Percentiles rank a stretch among this genome's conserved stretches.
These are phyloP conservation scores for Orcinus orca DNA, from an alignment of 2,113 vertebrate genomes.

Conservation along the genomic window DNA sequence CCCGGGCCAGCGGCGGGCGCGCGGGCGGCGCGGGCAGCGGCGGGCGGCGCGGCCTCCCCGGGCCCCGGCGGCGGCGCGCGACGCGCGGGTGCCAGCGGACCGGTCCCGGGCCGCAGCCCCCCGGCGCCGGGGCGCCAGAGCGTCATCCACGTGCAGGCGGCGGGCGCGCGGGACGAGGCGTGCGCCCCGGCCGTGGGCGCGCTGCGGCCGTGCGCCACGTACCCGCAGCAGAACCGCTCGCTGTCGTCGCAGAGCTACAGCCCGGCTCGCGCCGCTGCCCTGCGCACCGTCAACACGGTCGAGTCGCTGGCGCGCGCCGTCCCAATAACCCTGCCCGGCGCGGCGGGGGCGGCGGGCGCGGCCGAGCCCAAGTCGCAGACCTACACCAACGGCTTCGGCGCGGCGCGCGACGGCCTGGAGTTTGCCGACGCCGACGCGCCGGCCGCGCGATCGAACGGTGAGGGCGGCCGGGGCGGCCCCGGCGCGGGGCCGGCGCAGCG, in stretches of 20 bases:
- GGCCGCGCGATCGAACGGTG: constrained; percentile 89
- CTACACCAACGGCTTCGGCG: constrained; percentile 93
- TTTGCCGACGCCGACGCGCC: constrained; percentile 93
- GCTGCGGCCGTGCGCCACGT: constrained; percentile 96
- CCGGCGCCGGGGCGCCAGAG: constrained; percentile 95
- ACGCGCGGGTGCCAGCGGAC: constrained; percentile 87
- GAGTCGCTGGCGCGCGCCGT: constrained; percentile 89
- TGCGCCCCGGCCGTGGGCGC: constrained; percentile 92
- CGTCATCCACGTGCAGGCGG: constrained; percentile 94
- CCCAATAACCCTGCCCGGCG: constrained; percentile 68
- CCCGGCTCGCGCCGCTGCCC: constrained; percentile 90
- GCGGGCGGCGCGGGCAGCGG: constrained; percentile 84
- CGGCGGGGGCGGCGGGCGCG: background rate
- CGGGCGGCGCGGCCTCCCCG: constrained; percentile 89
- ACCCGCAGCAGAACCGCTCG: constrained; percentile 97
- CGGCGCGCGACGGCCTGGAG: constrained; percentile 92
- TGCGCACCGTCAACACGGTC: constrained; percentile 90
- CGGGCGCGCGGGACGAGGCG: constrained; percentile 90
- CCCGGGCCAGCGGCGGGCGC: constrained; percentile 82
- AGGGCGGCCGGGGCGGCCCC: constrained; percentile 89
- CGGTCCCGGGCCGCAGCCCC: constrained; percentile 95
- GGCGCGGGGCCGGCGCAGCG: constrained; percentile 90
- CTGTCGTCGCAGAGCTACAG: constrained; percentile 98
- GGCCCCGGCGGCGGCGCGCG: constrained; percentile 85
- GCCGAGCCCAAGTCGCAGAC: constrained; percentile 96